Conservation (phyloP, 2,113 vertebrate genomes). For the Edolisoma coerulescens region DNA sequence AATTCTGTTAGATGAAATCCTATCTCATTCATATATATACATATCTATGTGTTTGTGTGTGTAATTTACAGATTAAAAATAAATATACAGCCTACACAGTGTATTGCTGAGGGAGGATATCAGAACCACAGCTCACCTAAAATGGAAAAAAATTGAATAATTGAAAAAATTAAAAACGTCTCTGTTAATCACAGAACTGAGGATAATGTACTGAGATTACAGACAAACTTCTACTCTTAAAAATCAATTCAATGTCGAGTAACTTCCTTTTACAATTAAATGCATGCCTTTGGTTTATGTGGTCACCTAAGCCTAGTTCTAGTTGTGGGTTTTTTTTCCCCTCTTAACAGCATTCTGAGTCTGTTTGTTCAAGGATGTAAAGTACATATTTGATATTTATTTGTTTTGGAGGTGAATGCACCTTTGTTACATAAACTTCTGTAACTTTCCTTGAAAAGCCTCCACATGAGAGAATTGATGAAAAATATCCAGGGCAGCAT, state of each 20-base stretch:
- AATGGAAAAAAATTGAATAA: background rate
- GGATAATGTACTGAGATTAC: background rate
- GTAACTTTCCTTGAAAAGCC: background rate
- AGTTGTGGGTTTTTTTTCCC: background rate
- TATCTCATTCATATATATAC: background rate
- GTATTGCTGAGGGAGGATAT: background rate
- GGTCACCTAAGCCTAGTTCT: slow-evolving; percentile 8
- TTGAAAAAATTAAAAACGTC: background rate
- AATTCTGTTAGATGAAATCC: slow-evolving; percentile 36
- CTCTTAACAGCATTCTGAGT: background rate
- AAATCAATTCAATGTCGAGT: slow-evolving; percentile 28
- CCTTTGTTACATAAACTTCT: background rate
- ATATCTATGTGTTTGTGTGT: background rate
- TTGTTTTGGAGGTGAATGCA: background rate
- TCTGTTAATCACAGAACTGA: background rate
- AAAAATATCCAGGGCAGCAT: background rate
- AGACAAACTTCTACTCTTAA: slow-evolving; percentile 15
- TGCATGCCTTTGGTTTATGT: slow-evolving; percentile 19
- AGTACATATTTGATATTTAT: background rate
- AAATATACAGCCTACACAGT: background rate
- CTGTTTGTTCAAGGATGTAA: background rate
- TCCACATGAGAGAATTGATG: background rate
- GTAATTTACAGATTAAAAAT: slow-evolving; percentile 17
- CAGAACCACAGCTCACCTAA: background rate
- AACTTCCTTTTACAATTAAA: slow-evolving; percentile 50